Percentiles rank a stretch among this genome's conserved stretches.
These are phyloP conservation scores for Rhagoletis zephyria DNA, from an alignment of 1,140 invertebrate species.

Conservation along the genomic window DNA sequence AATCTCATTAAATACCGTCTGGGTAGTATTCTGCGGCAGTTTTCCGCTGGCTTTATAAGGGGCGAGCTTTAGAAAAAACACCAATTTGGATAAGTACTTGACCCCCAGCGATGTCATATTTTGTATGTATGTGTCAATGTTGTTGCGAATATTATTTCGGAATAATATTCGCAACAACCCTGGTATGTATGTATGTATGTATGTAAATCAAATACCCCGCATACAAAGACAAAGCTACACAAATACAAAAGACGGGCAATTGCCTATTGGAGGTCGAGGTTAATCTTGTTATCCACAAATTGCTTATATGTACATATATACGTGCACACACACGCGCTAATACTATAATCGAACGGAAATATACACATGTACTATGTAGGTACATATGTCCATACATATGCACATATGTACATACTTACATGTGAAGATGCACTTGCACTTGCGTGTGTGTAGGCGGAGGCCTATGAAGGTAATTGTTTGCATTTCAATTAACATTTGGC, in stretches of 20 bases:
- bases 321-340: not conserved
- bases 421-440: too few species aligned
- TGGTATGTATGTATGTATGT: too few species aligned
- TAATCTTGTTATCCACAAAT: constrained; percentile 40
- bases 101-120: not conserved
- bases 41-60: not conserved
- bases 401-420: too few species aligned
- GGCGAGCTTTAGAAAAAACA: not conserved
- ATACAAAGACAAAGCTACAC: too few species aligned
- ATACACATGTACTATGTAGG: not conserved
- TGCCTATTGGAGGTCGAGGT: constrained; percentile 8
- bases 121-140: too few species aligned
- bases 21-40: not conserved
- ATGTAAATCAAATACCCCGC: too few species aligned
- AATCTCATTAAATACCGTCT: not conserved
- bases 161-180: too few species aligned
- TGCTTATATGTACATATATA: not conserved
- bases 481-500: constrained; percentile 44
- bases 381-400: too few species aligned
- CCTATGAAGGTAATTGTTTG: constrained; percentile 14
- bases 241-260: not conserved
- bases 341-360: not conserved
- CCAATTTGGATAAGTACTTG: not conserved
- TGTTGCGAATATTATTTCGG: too few species aligned
- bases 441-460: not conserved